Evolutionary conservation across 1,140 invertebrate species (phyloP).

Genomic region (Ceratitis capitata): DNA sequence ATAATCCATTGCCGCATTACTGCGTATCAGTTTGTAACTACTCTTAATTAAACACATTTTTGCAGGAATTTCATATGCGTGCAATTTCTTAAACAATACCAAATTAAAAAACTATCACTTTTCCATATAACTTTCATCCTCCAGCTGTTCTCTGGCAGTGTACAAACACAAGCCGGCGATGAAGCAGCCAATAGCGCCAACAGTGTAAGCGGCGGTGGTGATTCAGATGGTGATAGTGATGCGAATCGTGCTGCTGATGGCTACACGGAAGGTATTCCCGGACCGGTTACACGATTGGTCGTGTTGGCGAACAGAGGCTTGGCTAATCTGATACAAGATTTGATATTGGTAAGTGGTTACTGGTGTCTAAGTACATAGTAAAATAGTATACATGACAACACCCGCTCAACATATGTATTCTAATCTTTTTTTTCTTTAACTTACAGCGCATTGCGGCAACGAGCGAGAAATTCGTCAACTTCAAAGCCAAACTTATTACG

Average conservation of each 20-base stretch:
- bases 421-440: slow-evolving; percentile 50
- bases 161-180: slow-evolving; percentile 71
- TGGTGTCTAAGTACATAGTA: neutral
- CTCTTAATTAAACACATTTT: no score
- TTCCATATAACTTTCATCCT: neutral
- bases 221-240: slow-evolving; percentile 57
- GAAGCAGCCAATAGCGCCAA: slow-evolving; percentile 68
- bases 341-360: slow-evolving; percentile 76
- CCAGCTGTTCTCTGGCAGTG: slow-evolving; percentile 76
- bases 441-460: slow-evolving; percentile 82
- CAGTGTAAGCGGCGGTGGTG: slow-evolving; percentile 67
- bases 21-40: no score
- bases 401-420: no score
- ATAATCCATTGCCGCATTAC: no score
- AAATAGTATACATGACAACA: neutral
- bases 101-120: no score
- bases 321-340: slow-evolving; percentile 84
- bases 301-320: slow-evolving; percentile 85
- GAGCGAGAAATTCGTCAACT: slow-evolving; percentile 88
- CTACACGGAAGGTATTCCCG: slow-evolving; percentile 80
- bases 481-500: slow-evolving; percentile 88
- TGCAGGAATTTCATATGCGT: no score
- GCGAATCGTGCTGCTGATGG: slow-evolving; percentile 69
- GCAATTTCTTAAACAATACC: no score
- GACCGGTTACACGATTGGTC: slow-evolving; percentile 83